Conservation (phyloP, 2,797 vertebrate genomes). For the Acanthurus leucopareius region DNA sequence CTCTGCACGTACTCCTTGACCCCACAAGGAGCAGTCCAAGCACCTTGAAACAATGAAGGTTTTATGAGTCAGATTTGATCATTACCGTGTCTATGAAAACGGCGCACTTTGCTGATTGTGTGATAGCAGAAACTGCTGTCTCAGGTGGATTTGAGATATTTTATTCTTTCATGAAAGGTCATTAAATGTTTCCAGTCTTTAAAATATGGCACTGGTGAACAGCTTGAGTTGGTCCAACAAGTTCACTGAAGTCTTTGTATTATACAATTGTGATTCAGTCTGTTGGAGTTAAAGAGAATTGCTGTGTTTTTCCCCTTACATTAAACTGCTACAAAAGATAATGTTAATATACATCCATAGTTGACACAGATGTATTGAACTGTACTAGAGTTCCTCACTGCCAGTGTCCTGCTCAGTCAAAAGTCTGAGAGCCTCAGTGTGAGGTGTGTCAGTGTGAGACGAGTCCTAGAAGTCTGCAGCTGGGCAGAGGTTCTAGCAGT, state of each 20-base stretch:
- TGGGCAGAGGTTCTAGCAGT: conserved; percentile 49
- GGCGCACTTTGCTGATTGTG: conserved; percentile 56
- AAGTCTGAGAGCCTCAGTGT: conserved; percentile 58
- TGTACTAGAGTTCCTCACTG: conserved; percentile 6
- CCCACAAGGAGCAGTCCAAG: conserved; percentile 35
- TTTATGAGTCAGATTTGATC: conserved; percentile 65
- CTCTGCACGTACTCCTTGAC: conserved; percentile 48
- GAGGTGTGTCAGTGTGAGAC: conserved; percentile 45
- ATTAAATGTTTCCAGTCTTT: conserved; percentile 48
- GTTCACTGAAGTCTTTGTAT: conserved; percentile 5
- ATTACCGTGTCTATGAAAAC: conserved; percentile 56
- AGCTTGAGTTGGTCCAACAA: neutral
- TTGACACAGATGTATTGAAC: neutral
- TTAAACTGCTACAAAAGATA: neutral
- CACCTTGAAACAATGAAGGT: conserved; percentile 57
- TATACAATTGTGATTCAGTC: neutral
- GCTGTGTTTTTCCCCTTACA: conserved; percentile 21
- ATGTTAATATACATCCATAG: neutral
- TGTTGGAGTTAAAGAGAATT: neutral
- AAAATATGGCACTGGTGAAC: conserved; percentile 23
- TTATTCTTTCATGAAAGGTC: conserved; percentile 42
- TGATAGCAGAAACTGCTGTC: conserved; percentile 54
- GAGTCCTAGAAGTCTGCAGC: conserved; percentile 55
- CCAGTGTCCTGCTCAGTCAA: conserved; percentile 41
- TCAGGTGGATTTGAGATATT: conserved; percentile 59